phyloP scores from a whole-genome alignment of 2,888 invertebrate species.

The Noctuana brunneofusca region DNA sequence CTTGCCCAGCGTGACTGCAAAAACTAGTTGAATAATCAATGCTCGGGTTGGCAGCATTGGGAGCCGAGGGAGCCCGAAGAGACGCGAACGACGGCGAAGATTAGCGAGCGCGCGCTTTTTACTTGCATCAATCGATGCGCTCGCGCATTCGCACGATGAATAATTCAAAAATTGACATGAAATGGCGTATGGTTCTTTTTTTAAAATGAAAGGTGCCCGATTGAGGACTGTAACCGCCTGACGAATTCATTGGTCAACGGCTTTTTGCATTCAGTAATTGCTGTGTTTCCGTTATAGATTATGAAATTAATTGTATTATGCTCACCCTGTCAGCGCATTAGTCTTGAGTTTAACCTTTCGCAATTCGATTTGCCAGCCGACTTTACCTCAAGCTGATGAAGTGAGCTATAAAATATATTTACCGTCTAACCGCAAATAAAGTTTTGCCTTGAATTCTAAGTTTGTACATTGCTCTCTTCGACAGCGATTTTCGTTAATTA shows the following conservation, averaged over 20 bases:
- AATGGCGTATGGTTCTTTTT: slow-evolving; percentile 83
- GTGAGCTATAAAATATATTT: slow-evolving; percentile 64
- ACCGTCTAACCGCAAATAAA: slow-evolving; percentile 75
- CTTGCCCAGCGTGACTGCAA: slow-evolving; percentile 80
- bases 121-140: slow-evolving; percentile 83
- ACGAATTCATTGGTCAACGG: slow-evolving; percentile 82
- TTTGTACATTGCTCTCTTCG: slow-evolving; percentile 7
- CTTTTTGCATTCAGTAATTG: slow-evolving; percentile 77
- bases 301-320: slow-evolving; percentile 42
- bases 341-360: slow-evolving; percentile 28
- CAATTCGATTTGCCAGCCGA: slow-evolving; percentile 23
- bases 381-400: slow-evolving; percentile 44
- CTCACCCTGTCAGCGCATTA: slow-evolving; percentile 4
- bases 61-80: slow-evolving; percentile 64
- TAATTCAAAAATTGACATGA: slow-evolving; percentile 84
- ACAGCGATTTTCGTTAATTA: slow-evolving; percentile 17
- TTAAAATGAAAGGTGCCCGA: slow-evolving; percentile 82
- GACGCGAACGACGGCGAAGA: slow-evolving; percentile 77
- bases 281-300: slow-evolving; percentile 68
- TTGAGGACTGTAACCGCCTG: slow-evolving; percentile 83
- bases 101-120: slow-evolving; percentile 80
- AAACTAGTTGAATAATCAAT: slow-evolving; percentile 81
- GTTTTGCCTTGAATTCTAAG: slow-evolving; percentile 52
- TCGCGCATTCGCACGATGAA: slow-evolving; percentile 82
- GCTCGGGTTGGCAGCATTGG: slow-evolving; percentile 74